phyloP scores from a whole-genome alignment of 2,888 invertebrate species.

The Ametastegia equiseti region DNA sequence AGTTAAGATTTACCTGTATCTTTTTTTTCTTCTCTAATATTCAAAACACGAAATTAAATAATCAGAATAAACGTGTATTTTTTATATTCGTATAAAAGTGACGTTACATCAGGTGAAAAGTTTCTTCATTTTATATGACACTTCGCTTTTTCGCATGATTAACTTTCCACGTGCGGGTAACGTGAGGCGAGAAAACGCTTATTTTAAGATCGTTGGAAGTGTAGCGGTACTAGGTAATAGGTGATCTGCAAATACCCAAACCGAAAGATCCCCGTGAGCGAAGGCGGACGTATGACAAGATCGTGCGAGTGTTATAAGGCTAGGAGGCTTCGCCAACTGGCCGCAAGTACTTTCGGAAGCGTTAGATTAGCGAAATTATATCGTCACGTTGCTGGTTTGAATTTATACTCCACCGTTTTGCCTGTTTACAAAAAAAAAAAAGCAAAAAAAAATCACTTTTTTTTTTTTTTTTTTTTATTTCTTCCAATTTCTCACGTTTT shows the following conservation, averaged over 20 bases:
- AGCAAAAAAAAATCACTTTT: too few species aligned
- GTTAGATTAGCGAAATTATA: constrained; percentile 44
- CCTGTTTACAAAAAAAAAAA: too few species aligned
- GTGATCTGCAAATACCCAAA: neutral
- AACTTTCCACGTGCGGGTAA: too few species aligned
- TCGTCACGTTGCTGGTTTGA: constrained; percentile 16
- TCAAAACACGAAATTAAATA: too few species aligned
- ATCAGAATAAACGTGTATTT: too few species aligned
- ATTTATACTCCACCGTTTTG: neutral
- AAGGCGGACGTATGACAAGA: constrained; percentile 43
- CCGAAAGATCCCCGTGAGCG: neutral
- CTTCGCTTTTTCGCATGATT: too few species aligned
- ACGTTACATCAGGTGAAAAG: too few species aligned
- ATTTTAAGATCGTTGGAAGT: neutral
- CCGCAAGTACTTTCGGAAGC: constrained; percentile 42
- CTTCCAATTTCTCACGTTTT: neutral
- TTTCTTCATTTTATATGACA: too few species aligned
- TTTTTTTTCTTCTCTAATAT: too few species aligned
- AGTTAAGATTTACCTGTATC: too few species aligned
- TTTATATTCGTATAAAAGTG: too few species aligned
- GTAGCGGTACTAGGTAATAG: neutral
- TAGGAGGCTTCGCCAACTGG: constrained; percentile 37
- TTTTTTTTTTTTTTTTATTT: neutral
- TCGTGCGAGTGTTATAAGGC: constrained; percentile 23
- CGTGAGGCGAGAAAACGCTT: too few species aligned